Conservation (phyloP, 2,113 vertebrate species). For the Tyto alba region DNA sequence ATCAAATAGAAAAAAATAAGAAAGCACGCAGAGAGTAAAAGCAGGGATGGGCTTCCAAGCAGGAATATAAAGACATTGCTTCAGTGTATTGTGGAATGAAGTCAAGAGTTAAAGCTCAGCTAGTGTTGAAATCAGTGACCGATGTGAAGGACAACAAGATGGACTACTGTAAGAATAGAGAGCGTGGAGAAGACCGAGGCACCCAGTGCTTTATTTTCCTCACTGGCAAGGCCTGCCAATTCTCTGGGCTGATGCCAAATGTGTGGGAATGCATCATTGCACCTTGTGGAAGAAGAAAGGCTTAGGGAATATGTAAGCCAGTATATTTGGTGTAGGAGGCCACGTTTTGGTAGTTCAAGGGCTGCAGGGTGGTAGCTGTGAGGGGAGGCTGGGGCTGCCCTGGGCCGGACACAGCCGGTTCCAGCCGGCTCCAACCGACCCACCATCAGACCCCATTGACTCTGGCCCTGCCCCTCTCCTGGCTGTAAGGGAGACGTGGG, state of each 20-base stretch:
- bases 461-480: not conserved
- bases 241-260: not conserved
- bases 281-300: not conserved
- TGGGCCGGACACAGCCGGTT: accelerated
- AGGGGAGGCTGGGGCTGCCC: not conserved
- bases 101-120: not conserved
- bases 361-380: accelerated
- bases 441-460: no score
- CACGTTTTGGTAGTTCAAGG: not conserved
- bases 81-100: not conserved
- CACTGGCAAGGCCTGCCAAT: accelerated
- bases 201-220: not conserved
- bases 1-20: not conserved
- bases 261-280: not conserved
- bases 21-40: not conserved
- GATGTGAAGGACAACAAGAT: not conserved
- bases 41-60: not conserved
- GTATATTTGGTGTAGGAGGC: not conserved
- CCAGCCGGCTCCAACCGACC: accelerated
- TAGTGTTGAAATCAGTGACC: not conserved
- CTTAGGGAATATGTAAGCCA: not conserved
- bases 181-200: not conserved
- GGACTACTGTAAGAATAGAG: not conserved
- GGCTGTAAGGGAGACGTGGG: not conserved
- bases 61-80: not conserved